phyloP scores from a whole-genome alignment of 2,797 vertebrate genomes.

The Rhabdophis nuchalis region DNA sequence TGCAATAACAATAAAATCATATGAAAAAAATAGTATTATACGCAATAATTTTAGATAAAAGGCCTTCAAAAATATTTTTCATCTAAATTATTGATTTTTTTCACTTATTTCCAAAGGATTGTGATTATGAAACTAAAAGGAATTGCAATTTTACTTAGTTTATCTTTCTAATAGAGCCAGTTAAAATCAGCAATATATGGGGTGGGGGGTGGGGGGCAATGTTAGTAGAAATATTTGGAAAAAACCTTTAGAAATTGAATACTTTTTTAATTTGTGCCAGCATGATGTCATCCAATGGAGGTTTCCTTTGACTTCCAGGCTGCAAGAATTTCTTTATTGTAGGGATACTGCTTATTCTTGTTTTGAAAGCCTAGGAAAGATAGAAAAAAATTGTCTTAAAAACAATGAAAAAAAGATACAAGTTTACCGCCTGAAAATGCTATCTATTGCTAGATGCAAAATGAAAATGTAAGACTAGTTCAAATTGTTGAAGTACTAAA shows the following conservation, averaged over 20 bases:
- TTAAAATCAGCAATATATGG: not conserved
- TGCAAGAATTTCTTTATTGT: conserved; percentile 80
- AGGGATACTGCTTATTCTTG: conserved; percentile 72
- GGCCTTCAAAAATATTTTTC: not conserved
- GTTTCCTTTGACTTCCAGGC: conserved; percentile 83
- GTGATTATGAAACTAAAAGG: not conserved
- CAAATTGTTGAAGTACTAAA: not conserved
- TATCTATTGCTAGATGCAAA: not conserved
- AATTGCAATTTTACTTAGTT: not conserved
- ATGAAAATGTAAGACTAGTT: not conserved
- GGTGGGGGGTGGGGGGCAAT: not conserved
- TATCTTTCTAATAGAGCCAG: not conserved
- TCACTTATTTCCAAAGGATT: not conserved
- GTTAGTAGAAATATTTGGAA: not conserved
- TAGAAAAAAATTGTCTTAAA: not conserved
- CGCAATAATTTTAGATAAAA: not conserved
- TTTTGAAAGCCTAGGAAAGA: conserved; percentile 78
- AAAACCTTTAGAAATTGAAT: conserved; percentile 43
- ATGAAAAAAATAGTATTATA: not conserved
- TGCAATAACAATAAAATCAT: not conserved
- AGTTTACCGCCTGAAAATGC: not conserved
- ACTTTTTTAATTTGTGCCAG: conserved; percentile 5
- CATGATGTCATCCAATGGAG: conserved; percentile 30
- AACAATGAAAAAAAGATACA: not conserved
- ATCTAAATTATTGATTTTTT: not conserved